A percentile compares a stretch with the other conserved stretches of the same genome.
These are phyloP conservation scores for Saccostrea glomerata DNA, from an alignment of 1,140 invertebrate genomes.

Conservation along the genomic window DNA sequence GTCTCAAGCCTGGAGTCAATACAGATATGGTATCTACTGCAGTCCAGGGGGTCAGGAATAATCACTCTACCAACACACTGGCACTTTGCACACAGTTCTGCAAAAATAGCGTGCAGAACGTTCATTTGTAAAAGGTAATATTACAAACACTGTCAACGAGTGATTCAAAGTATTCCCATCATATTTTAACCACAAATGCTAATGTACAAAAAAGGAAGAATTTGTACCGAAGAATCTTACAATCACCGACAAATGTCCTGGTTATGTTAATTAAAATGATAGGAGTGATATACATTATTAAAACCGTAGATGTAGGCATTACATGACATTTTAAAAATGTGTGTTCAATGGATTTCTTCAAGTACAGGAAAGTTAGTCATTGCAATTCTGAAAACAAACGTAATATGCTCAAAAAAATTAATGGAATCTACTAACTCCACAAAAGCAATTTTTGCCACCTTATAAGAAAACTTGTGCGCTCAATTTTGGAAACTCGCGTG, in stretches of 20 bases:
- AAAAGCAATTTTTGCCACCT: too few relatives aligned
- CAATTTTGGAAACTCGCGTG: too few relatives aligned
- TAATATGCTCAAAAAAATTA: too few relatives aligned
- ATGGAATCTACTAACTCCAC: too few relatives aligned
- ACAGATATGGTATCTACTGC: conserved; percentile 1
- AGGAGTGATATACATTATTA: neutral
- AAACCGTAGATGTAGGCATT: too few relatives aligned
- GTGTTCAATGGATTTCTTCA: too few relatives aligned
- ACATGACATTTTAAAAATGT: too few relatives aligned
- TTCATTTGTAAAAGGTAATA: neutral
- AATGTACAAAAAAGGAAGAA: neutral
- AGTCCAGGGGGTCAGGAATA: neutral
- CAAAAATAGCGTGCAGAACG: neutral
- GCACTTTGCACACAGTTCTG: neutral
- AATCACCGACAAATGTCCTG: neutral
- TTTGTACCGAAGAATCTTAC: neutral
- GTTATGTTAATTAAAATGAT: neutral
- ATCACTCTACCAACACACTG: neutral
- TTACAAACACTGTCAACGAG: neutral
- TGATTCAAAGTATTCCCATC: neutral
- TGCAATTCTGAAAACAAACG: too few relatives aligned
- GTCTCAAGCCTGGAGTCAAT: neutral
- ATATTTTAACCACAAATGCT: neutral
- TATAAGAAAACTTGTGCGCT: too few relatives aligned
- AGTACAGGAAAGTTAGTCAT: too few relatives aligned